phyloP scores from a whole-genome alignment of 2,888 invertebrate species.

The Trypoxylon attenuatum region DNA sequence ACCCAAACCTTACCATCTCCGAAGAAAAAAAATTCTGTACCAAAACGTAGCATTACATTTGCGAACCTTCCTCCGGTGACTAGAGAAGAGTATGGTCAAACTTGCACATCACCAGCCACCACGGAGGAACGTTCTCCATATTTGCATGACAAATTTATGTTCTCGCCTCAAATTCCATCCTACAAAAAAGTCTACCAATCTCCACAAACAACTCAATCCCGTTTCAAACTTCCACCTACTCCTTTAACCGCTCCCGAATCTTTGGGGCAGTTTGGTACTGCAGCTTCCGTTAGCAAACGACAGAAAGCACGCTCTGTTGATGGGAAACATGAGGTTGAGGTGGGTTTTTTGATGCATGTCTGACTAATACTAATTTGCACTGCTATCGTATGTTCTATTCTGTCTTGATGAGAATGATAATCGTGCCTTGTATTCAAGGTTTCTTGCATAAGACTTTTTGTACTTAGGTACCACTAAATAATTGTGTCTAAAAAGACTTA shows the following conservation, averaged over 20 bases:
- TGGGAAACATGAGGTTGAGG: constrained; percentile 69
- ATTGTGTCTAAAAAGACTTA: too few species aligned
- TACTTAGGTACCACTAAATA: too few species aligned
- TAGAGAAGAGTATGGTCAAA: constrained; percentile 16
- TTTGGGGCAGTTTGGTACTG: constrained; percentile 55
- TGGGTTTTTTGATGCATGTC: constrained; percentile 68
- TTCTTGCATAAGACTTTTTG: too few species aligned
- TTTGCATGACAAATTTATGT: constrained; percentile 49
- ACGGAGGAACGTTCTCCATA: constrained; percentile 42
- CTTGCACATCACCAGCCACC: constrained; percentile 21
- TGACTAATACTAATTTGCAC: constrained; percentile 34
- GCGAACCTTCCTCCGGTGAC: constrained; percentile 57
- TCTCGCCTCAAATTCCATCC: constrained; percentile 36
- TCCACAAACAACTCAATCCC: constrained; percentile 50
- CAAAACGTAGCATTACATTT: constrained; percentile 67
- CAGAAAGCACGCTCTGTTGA: constrained; percentile 74
- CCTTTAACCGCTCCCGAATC: constrained; percentile 67
- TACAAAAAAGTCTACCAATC: constrained; percentile 37
- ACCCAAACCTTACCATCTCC: constrained; percentile 61
- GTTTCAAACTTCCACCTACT: constrained; percentile 69
- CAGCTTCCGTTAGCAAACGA: constrained; percentile 64
- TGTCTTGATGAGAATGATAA: too few species aligned
- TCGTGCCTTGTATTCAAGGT: too few species aligned
- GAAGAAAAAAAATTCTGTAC: constrained; percentile 50
- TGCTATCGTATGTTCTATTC: neutral